These are phyloP conservation scores for Cephonodes hylas DNA, from an alignment of 2,888 invertebrate genomes.

Conservation along the genomic window DNA sequence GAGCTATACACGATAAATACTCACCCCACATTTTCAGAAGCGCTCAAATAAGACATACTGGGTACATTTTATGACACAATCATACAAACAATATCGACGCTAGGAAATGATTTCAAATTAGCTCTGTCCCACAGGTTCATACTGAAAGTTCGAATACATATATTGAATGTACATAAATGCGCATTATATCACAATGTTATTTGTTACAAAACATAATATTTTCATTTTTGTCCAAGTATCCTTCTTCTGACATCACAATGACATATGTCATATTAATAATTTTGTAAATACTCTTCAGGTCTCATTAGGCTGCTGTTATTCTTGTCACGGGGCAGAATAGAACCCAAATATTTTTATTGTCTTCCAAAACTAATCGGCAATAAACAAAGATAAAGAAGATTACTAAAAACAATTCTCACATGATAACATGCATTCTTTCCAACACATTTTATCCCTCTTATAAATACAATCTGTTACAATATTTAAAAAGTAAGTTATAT, in stretches of 20 bases:
- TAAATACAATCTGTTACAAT: slow-evolving; percentile 29
- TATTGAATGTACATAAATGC: slow-evolving; percentile 18
- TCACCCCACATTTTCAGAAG: slow-evolving; percentile 80
- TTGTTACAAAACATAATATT: slow-evolving; percentile 46
- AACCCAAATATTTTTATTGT: slow-evolving; percentile 19
- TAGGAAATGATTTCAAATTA: slow-evolving; percentile 48
- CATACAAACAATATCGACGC: slow-evolving; percentile 53
- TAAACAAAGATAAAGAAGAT: slow-evolving; percentile 28
- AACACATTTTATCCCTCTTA: slow-evolving; percentile 41
- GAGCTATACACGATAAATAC: slow-evolving; percentile 24
- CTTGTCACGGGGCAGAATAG: slow-evolving; percentile 2
- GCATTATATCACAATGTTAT: slow-evolving; percentile 23
- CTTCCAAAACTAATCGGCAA: slow-evolving; percentile 20
- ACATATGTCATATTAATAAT: slow-evolving; percentile 65
- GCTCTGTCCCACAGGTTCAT: slow-evolving; percentile 71
- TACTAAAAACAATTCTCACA: slow-evolving; percentile 53
- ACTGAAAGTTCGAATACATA: slow-evolving; percentile 45
- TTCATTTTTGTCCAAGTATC: slow-evolving; percentile 45
- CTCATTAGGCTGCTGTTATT: slow-evolving; percentile 16
- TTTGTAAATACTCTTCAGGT: slow-evolving; percentile 29
- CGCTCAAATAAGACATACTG: slow-evolving; percentile 80
- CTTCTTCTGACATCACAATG: slow-evolving; percentile 57
- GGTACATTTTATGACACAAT: slow-evolving; percentile 71
- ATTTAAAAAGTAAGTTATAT: slow-evolving; percentile 33
- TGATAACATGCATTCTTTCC: slow-evolving; percentile 43